These are phyloP conservation scores for Varanus salvator DNA, from an alignment of 2,113 vertebrate genomes.

Conservation along the genomic window DNA sequence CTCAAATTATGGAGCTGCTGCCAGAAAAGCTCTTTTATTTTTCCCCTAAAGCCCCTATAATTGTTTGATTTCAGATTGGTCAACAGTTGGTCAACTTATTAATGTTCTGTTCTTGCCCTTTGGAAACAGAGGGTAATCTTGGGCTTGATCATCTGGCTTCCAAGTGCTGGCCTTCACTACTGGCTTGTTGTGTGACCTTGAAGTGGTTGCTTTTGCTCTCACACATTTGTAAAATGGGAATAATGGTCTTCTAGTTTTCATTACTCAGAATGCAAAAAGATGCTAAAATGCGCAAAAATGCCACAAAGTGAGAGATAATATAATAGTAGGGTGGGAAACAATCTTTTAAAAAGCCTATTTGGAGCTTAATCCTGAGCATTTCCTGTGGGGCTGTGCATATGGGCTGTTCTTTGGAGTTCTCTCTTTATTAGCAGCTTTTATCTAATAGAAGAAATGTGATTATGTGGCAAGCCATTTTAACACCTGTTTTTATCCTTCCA, in stretches of 20 bases:
- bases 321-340: not conserved
- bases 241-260: not conserved
- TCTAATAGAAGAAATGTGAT: not conserved
- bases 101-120: not conserved
- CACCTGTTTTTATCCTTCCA: not conserved
- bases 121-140: not conserved
- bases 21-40: not conserved
- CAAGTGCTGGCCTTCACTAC: not conserved
- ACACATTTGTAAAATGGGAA: not conserved
- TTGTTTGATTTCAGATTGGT: not conserved
- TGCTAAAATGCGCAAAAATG: not conserved
- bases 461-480: not conserved
- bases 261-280: not conserved
- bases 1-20: not conserved
- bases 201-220: not conserved
- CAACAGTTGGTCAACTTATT: not conserved
- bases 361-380: not conserved
- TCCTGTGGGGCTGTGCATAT: not conserved
- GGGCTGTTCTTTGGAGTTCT: not conserved
- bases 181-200: not conserved
- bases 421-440: not conserved
- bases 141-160: not conserved
- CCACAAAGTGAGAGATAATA: not conserved
- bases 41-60: not conserved
- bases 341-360: not conserved